These are phyloP conservation scores for Hippopotamus amphibius DNA, from an alignment of 2,113 vertebrate species.

Conservation along the genomic window DNA sequence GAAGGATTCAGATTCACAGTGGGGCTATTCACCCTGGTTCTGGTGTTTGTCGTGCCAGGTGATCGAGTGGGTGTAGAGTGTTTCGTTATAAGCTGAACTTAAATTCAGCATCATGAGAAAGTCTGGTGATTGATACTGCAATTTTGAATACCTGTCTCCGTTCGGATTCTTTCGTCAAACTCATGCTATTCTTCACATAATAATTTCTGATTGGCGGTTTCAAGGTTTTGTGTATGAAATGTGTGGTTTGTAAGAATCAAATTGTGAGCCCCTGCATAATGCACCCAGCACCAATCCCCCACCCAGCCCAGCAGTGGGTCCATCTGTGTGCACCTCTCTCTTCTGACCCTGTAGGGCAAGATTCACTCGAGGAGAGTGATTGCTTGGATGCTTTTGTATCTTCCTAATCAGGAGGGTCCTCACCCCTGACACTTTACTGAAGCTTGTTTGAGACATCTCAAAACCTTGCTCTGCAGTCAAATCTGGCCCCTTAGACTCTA, in stretches of 20 bases:
- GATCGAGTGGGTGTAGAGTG: constrained; percentile 32
- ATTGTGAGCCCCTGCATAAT: constrained; percentile 73
- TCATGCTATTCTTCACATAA: background rate
- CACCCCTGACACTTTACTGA: background rate
- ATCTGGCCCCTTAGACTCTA: constrained; percentile 70
- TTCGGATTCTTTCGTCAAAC: constrained; percentile 22
- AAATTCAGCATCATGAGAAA: background rate
- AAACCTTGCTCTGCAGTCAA: constrained; percentile 46
- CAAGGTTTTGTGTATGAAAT: constrained; percentile 44
- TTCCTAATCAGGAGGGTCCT: background rate
- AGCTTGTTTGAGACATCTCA: constrained; percentile 33
- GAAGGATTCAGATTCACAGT: constrained; percentile 64
- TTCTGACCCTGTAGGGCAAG: constrained; percentile 38
- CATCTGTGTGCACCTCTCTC: background rate
- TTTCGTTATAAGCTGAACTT: constrained; percentile 31
- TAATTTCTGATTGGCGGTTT: constrained; percentile 74
- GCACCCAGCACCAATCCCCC: constrained; percentile 70
- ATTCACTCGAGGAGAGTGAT: background rate
- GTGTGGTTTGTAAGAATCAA: constrained; percentile 42
- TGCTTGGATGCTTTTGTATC: background rate
- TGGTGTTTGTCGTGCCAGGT: constrained; percentile 27
- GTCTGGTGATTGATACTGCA: background rate
- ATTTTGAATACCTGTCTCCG: background rate
- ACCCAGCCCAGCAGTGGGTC: constrained; percentile 24
- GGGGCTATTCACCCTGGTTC: constrained; percentile 67